A percentile compares a stretch with the other conserved stretches of the same genome.
These are phyloP conservation scores for Rhopalosiphum nymphaeae DNA, from an alignment of 2,888 invertebrate genomes.

Conservation along the genomic window DNA sequence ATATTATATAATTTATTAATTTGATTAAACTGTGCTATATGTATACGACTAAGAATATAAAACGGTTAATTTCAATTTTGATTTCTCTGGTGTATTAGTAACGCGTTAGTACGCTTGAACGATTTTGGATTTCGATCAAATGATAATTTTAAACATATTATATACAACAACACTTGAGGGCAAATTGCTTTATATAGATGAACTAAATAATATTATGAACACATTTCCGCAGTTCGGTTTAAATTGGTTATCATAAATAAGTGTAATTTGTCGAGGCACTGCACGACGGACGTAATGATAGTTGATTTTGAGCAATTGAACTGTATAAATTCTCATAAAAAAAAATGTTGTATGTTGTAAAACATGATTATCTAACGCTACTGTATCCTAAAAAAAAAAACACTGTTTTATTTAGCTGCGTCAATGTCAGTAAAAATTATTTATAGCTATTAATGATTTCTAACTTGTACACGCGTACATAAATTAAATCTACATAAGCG, in stretches of 20 bases:
- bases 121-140: neutral
- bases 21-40: neutral
- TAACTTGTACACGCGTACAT: neutral
- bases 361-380: neutral
- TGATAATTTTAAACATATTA: neutral
- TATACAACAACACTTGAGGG: neutral
- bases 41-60: neutral
- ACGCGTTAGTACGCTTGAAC: neutral
- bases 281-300: neutral
- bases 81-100: neutral
- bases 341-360: neutral
- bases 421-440: neutral
- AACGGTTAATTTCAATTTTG: neutral
- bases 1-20: neutral
- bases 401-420: neutral
- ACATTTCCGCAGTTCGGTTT: neutral
- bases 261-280: neutral
- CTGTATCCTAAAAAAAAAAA: neutral
- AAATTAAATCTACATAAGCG: neutral
- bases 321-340: neutral
- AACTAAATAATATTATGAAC: neutral
- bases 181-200: neutral
- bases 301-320: neutral
- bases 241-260: neutral
- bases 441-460: neutral